Base-by-base conservation (phyloP, 2,113 vertebrate species). In the Speoplatyrhinus poulsoni region DNA sequence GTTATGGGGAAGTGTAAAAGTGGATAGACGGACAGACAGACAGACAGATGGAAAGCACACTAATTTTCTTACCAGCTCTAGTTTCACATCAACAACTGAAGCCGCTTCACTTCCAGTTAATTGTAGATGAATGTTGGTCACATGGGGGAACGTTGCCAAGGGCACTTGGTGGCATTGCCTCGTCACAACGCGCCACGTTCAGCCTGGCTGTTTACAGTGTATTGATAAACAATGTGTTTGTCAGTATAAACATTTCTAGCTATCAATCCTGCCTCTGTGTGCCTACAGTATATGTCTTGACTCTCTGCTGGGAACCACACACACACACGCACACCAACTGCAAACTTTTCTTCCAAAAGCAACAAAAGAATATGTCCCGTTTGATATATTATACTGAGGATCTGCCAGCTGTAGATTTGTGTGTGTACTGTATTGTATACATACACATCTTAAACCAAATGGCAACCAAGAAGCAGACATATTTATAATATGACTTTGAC, bases 1-100 rank as follows among this genome's bases (percentile, higher is more conserved):
- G 67, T 69, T 61, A 17, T 84, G 86, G 65, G 50, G 69, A 72
- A 71, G 12, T 32, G 26, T 32, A 62, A 47, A 41, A 46, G 59
- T 15, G 17, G 55, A 19, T n/a, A 57, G 16, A 57, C n/a, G 16
- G 16, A 10, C n/a, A 57, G 17, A 56, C n/a, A 57, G 17, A 57
- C 6, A 57, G 16, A 57, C 16, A 57, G 17, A 57, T 1, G 33
- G 57, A 59, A 26, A 33, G 49, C 63, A 52, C 32, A 58, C 62
- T 63, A 9, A 69, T 75, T 81, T 73, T 56, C 49, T 52, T 11
- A 12, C 3, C 13, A 11, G 11, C 13, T 11, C 49, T 52, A 52
- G 9, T 52, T 52, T 52, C 3, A 52, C 13, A 8, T 41, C 36
- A 0, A 52, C 13, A 8, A 6, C 36, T 41, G 4, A 41, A 36